Conservation (phyloP, 2,113 vertebrate genomes). For the Gallinago media region DNA sequence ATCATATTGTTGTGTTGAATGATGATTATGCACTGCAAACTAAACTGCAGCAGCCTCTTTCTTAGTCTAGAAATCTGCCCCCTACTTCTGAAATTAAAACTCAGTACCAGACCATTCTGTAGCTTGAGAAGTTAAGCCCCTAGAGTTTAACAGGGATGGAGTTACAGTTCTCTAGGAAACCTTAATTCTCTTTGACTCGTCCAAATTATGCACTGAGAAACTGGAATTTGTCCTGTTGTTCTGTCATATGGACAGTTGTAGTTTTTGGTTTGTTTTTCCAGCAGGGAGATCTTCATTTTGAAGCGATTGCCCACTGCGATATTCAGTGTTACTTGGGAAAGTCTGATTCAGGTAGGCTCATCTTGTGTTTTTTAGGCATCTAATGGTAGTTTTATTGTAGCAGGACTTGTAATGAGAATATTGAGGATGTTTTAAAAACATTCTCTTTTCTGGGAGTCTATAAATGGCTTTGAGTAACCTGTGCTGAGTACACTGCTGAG, state of each 20-base stretch:
- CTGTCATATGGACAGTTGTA: slow-evolving; percentile 29
- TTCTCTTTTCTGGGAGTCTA: not conserved
- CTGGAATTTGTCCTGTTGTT: not conserved
- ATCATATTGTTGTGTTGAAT: not conserved
- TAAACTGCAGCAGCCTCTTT: not conserved
- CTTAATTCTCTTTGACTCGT: not conserved
- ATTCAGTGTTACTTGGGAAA: slow-evolving; percentile 87
- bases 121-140: not conserved
- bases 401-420: not conserved
- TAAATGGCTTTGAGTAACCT: not conserved
- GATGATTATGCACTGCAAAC: not conserved
- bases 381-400: not conserved
- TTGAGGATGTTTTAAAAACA: not conserved
- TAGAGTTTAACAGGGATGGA: not conserved
- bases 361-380: slow-evolving; percentile 12
- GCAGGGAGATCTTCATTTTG: slow-evolving; percentile 85
- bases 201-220: not conserved
- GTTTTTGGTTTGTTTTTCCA: slow-evolving; percentile 52
- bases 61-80: not conserved
- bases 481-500: not conserved
- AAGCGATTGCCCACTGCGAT: slow-evolving; percentile 86
- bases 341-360: slow-evolving; percentile 85
- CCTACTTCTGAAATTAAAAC: not conserved
- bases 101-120: not conserved
- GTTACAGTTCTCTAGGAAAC: not conserved